Evolutionary conservation across 2,797 vertebrate species (phyloP).

Genomic region (Takifugu rubripes): DNA sequence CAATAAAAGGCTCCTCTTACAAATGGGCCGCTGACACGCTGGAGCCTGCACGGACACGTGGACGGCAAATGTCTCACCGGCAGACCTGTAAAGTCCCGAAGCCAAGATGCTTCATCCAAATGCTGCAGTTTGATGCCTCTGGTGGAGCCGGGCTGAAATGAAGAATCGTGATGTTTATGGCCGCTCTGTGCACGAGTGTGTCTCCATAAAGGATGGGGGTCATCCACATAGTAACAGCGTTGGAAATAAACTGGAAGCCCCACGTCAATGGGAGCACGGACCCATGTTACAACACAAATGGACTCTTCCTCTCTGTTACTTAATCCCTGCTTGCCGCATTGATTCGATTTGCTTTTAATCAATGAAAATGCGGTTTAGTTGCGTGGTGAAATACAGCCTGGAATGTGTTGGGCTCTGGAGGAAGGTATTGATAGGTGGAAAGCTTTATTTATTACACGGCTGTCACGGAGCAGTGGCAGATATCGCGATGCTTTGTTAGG

Average conservation of each 20-base stretch:
- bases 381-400: conserved; percentile 15
- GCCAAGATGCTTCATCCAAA: conserved; percentile 6
- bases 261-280: background rate
- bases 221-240: no score
- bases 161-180: no score
- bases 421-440: conserved; percentile 32
- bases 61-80: conserved; percentile 9
- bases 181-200: no score
- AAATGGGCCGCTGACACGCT: conserved; percentile 56
- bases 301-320: conserved; percentile 4
- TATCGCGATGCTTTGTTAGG: no score
- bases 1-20: conserved; percentile 65
- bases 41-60: conserved; percentile 40
- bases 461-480: background rate
- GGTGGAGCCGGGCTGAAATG: background rate
- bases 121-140: background rate
- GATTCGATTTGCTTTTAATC: conserved; percentile 27
- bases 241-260: no score
- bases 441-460: conserved; percentile 17
- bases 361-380: conserved; percentile 26
- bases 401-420: conserved; percentile 23
- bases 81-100: background rate
- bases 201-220: background rate
- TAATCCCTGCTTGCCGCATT: conserved; percentile 9
- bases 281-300: background rate